Evolutionary conservation across 2,888 invertebrate species (phyloP).

Genomic region (Chloroclystis v-ata): DNA sequence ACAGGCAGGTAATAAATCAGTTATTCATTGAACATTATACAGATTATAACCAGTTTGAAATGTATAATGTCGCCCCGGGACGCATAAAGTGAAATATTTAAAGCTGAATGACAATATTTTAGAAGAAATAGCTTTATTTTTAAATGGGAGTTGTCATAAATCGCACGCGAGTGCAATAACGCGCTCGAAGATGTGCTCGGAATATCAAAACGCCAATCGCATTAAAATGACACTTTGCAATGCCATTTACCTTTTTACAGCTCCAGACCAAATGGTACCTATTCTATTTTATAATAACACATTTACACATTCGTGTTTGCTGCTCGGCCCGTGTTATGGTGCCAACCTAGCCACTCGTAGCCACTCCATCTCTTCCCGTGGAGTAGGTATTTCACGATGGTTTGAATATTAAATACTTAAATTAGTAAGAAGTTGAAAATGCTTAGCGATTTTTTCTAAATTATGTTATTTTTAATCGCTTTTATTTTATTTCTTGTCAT

Average conservation of each 20-base stretch:
- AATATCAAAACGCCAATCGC: conserved; percentile 61
- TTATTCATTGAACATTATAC: conserved; percentile 51
- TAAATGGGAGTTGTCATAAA: conserved; percentile 69
- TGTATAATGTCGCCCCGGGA: conserved; percentile 64
- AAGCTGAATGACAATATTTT: conserved; percentile 75
- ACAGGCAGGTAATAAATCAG: conserved; percentile 40
- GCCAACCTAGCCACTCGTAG: too few relatives aligned
- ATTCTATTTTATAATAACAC: too few relatives aligned
- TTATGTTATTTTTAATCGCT: too few relatives aligned
- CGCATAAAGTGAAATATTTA: conserved; percentile 74
- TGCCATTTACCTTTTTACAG: conserved; percentile 26
- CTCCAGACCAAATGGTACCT: neutral
- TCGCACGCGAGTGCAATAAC: conserved; percentile 67
- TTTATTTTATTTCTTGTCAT: too few relatives aligned
- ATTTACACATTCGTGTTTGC: too few relatives aligned
- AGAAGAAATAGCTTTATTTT: conserved; percentile 75
- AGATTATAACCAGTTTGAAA: conserved; percentile 48
- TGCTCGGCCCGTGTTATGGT: too few relatives aligned
- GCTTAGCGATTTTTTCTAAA: too few relatives aligned
- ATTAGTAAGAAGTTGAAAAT: too few relatives aligned
- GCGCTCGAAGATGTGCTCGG: conserved; percentile 55
- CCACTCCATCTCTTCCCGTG: too few relatives aligned
- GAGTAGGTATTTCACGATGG: too few relatives aligned
- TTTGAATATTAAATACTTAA: too few relatives aligned
- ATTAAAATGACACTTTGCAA: conserved; percentile 51